phyloP scores from a whole-genome alignment of 2,888 invertebrate genomes.

The Pristionchus fissidentatus region DNA sequence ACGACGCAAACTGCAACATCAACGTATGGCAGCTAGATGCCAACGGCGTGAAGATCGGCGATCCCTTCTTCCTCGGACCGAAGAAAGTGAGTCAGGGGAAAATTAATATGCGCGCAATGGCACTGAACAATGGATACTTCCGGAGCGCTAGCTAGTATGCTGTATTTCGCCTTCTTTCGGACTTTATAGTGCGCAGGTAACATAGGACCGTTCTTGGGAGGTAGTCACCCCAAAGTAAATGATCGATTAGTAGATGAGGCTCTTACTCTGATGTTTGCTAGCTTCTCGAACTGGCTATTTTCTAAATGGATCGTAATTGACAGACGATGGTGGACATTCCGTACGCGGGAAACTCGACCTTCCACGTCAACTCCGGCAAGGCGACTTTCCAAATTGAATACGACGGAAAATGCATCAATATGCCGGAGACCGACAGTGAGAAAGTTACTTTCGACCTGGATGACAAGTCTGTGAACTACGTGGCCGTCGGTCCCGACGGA shows the following conservation, averaged over 20 bases:
- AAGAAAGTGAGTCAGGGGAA: background rate
- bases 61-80: background rate
- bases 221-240: background rate
- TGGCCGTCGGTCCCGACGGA: constrained; percentile 44
- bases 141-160: too few species aligned
- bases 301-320: too few species aligned
- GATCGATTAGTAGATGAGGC: background rate
- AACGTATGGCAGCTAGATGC: too few species aligned
- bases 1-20: background rate
- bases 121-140: too few species aligned
- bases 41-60: background rate
- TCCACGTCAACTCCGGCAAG: background rate
- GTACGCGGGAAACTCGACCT: background rate
- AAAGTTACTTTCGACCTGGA: background rate
- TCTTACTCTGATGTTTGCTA: background rate
- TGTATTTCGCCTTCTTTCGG: too few species aligned
- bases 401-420: background rate
- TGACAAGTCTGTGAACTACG: constrained; percentile 13
- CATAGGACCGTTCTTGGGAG: background rate
- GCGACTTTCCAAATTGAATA: background rate
- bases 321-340: constrained; percentile 41
- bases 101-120: too few species aligned
- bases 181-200: too few species aligned
- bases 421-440: background rate
- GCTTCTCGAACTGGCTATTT: background rate